These are phyloP conservation scores for Perca flavescens DNA, from an alignment of 2,113 vertebrate species.

Conservation along the genomic window DNA sequence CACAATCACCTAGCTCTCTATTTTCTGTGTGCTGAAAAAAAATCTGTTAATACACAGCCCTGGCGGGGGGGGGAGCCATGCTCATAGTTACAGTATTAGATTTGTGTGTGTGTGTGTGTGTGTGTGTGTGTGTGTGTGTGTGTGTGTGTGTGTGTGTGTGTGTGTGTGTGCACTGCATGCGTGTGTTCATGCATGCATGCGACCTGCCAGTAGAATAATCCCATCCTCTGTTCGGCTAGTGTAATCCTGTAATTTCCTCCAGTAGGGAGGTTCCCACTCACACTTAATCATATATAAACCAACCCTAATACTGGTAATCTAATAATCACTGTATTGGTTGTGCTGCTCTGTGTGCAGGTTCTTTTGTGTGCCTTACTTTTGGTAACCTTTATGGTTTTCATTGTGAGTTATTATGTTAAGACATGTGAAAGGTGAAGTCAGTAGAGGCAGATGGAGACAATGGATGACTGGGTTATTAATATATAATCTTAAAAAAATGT, in stretches of 20 bases:
- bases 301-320: slow-evolving; percentile 62
- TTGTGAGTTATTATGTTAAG: background rate
- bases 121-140: too few relatives aligned
- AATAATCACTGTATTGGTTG: slow-evolving; percentile 52
- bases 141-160: background rate
- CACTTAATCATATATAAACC: slow-evolving; percentile 64
- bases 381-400: background rate
- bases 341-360: slow-evolving; percentile 17
- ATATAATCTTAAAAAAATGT: background rate
- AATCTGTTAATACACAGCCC: too few relatives aligned
- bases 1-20: too few relatives aligned
- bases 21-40: too few relatives aligned
- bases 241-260: slow-evolving; percentile 72
- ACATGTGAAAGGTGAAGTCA: background rate
- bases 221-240: slow-evolving; percentile 35
- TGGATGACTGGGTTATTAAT: background rate
- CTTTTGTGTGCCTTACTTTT: background rate
- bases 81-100: too few relatives aligned
- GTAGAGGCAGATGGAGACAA: background rate
- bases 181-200: too few relatives aligned
- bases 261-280: slow-evolving; percentile 35
- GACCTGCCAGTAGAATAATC: slow-evolving; percentile 36
- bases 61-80: too few relatives aligned
- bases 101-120: too few relatives aligned
- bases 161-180: background rate